Evolutionary conservation across 2,888 invertebrate genomes (phyloP), one percentile per base, ranked within the genome.

Genomic region (Augochlorella aurata): DNA sequence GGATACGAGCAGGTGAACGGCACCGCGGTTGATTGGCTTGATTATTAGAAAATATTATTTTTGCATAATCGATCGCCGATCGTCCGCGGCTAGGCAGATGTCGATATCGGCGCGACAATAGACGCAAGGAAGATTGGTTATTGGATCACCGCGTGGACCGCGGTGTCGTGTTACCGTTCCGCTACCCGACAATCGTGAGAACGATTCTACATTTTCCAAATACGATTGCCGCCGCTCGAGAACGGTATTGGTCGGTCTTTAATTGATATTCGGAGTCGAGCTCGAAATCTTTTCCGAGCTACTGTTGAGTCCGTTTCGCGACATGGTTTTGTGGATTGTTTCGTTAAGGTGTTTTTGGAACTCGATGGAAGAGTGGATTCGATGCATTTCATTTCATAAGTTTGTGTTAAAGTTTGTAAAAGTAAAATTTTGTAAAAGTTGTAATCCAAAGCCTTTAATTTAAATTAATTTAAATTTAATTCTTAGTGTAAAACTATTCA

Each of bases 1-100:
- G 85, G 89, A 85, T 86, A 85, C 80, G 44, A 10, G 45, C 61
- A n/a, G 65, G 38, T 44, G 38, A 63, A 65, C 65, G 65, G 65
- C 8, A 45, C 38, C 45, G 44, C 65, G 45, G 45, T 66, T 38
- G 21, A 78, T 87, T 84, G 75, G 80, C 63, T 61, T 83, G 87
- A 91, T 91, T 90, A 91, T 90, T 90, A 88, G 85, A 90, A 91
- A 91, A 91, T 91, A 91, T 91, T 91, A 90, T 91, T 89, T 88
- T 84, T 90, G 89, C 90, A 91, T 91, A 91, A 90, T 90, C 90
- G 85, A 87, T 85, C 67, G 47, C 1, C 18, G 72, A 68, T 66
- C 72, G 66, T 29, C 18, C 29, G 16, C 47, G 54, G 2, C 29
- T 50, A 2, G 69, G 50, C 87, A 81, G 75, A 79, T 82, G 85